Evolutionary conservation across 2,113 vertebrate genomes (phyloP).

Genomic region (Prunella himalayana): DNA sequence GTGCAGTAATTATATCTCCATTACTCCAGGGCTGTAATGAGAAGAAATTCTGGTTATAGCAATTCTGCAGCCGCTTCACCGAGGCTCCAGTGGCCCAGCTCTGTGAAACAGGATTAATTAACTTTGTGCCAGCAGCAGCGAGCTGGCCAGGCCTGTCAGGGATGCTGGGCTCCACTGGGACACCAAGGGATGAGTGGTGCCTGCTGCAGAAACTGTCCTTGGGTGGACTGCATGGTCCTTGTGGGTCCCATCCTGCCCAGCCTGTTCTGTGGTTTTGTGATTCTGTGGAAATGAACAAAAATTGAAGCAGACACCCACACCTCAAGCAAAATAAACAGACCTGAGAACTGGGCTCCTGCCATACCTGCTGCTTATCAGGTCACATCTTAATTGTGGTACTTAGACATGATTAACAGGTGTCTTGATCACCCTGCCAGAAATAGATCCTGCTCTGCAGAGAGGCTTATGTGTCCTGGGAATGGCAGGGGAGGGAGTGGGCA

Average conservation of each 20-base stretch:
- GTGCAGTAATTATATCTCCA: neutral
- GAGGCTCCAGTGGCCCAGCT: neutral
- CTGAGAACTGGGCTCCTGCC: neutral
- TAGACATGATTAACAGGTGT: neutral
- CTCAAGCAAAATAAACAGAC: neutral
- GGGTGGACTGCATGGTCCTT: neutral
- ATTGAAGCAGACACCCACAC: accelerated
- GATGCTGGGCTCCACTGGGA: neutral
- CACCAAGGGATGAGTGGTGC: accelerated
- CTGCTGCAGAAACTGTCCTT: neutral
- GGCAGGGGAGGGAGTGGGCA: neutral
- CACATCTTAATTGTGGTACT: neutral
- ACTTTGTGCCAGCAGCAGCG: neutral
- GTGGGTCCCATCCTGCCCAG: neutral
- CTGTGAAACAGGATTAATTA: neutral
- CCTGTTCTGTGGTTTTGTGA: neutral
- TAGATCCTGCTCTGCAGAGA: neutral
- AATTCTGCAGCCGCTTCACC: neutral
- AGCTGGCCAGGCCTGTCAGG: neutral
- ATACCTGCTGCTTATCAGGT: neutral
- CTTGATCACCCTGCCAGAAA: neutral
- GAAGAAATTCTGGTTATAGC: neutral
- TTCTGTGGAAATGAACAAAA: neutral
- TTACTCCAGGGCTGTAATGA: neutral
- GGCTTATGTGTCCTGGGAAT: neutral